Evolutionary conservation across 2,113 vertebrate genomes (phyloP).

Genomic region (Dendrocopos noguchii): DNA sequence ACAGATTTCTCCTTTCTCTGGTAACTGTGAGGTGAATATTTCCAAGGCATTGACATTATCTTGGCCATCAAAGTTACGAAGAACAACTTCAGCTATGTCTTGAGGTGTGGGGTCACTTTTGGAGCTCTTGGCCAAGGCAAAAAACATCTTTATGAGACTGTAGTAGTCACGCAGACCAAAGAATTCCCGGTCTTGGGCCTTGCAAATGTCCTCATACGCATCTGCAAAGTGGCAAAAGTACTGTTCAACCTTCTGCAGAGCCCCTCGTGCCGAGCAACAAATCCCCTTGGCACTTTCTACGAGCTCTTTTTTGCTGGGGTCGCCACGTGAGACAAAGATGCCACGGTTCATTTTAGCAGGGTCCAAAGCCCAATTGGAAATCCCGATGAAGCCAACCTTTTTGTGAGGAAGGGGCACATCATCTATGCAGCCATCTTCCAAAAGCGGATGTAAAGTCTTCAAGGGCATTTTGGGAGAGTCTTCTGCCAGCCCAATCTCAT

Average conservation of each 20-base stretch:
- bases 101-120: constrained; percentile 67
- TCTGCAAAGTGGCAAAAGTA: constrained; percentile 86
- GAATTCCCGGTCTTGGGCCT: constrained; percentile 85
- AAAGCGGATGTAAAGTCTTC: constrained; percentile 92
- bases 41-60: constrained; percentile 81
- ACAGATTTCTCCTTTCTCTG: background rate
- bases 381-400: constrained; percentile 95
- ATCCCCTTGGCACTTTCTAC: constrained; percentile 90
- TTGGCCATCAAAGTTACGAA: constrained; percentile 94
- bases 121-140: constrained; percentile 79
- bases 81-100: constrained; percentile 81
- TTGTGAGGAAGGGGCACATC: constrained; percentile 90
- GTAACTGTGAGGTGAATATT: constrained; percentile 78
- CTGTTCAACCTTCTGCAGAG: constrained; percentile 80
- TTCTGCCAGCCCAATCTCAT: constrained; percentile 96
- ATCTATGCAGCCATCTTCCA: constrained; percentile 96
- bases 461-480: constrained; percentile 97
- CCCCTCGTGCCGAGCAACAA: constrained; percentile 84
- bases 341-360: constrained; percentile 99
- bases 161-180: constrained; percentile 97
- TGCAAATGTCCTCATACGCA: constrained; percentile 84
- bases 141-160: constrained; percentile 96
- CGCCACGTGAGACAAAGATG: constrained; percentile 93
- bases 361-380: constrained; percentile 98
- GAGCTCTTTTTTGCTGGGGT: constrained; percentile 85